These are phyloP conservation scores for Crocallis elinguaria DNA, from an alignment of 2,888 invertebrate species.

Conservation along the genomic window DNA sequence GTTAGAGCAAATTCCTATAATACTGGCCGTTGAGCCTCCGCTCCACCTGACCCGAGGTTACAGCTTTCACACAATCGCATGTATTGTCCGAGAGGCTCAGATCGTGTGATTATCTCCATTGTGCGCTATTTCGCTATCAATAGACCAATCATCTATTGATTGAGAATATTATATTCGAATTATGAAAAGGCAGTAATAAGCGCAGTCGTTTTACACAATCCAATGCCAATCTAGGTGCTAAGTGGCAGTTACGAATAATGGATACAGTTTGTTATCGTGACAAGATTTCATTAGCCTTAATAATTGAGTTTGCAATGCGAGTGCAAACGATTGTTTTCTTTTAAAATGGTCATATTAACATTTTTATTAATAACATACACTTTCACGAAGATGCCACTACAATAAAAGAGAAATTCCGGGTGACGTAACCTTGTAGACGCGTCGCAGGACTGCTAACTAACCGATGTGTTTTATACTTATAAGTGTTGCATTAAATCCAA, in stretches of 20 bases:
- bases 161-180: slow-evolving; percentile 30
- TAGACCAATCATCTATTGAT: slow-evolving; percentile 39
- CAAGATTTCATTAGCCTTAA: slow-evolving; percentile 58
- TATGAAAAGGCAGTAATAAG: slow-evolving; percentile 31
- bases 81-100: slow-evolving; percentile 27
- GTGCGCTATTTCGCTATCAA: slow-evolving; percentile 33
- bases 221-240: slow-evolving; percentile 38
- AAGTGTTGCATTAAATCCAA: slow-evolving; percentile 15
- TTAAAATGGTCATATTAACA: slow-evolving; percentile 23
- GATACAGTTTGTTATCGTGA: slow-evolving; percentile 49
- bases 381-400: slow-evolving; percentile 45
- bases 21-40: slow-evolving; percentile 42
- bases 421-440: slow-evolving; percentile 44
- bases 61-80: slow-evolving; percentile 29
- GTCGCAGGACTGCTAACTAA: slow-evolving; percentile 27
- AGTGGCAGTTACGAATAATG: slow-evolving; percentile 44
- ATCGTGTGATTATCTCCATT: slow-evolving; percentile 36
- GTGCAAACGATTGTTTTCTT: slow-evolving; percentile 32
- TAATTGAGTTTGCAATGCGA: slow-evolving; percentile 45
- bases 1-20: slow-evolving; percentile 66
- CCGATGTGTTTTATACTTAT: slow-evolving; percentile 22
- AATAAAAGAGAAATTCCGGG: slow-evolving; percentile 48
- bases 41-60: slow-evolving; percentile 32
- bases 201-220: slow-evolving; percentile 28
- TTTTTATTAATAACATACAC: slow-evolving; percentile 40